These are phyloP conservation scores for Periphyllus acericola DNA, from an alignment of 2,888 invertebrate species.

Conservation along the genomic window DNA sequence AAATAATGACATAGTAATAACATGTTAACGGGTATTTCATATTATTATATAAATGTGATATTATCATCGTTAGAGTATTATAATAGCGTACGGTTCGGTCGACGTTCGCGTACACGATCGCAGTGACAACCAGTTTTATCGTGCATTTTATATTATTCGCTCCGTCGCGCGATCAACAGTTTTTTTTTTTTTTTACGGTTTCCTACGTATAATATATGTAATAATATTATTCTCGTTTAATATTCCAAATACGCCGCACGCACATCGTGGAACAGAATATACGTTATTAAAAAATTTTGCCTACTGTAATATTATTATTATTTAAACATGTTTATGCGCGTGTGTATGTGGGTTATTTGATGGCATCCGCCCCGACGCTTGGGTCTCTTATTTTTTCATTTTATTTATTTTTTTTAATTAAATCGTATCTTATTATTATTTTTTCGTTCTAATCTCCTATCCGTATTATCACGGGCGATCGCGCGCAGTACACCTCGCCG, in stretches of 20 bases:
- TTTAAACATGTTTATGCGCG: not conserved
- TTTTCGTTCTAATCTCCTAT: not conserved
- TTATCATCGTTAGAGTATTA: not conserved
- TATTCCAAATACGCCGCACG: not conserved
- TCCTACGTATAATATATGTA: not conserved
- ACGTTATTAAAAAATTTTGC: too few species aligned
- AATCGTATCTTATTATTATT: not conserved
- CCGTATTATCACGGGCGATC: not conserved
- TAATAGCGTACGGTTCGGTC: not conserved
- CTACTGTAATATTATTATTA: conserved; percentile 3
- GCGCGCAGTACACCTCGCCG: not conserved
- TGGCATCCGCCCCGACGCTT: not conserved
- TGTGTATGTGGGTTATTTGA: not conserved
- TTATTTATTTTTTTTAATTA: not conserved
- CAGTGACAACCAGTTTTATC: conserved; percentile 36
- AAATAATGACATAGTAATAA: too few species aligned
- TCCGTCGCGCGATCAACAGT: conserved; percentile 15
- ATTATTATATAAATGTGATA: not conserved
- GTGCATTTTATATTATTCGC: conserved; percentile 22
- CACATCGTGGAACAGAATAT: not conserved
- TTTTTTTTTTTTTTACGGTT: conserved; percentile 17
- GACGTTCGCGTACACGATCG: conserved; percentile 7
- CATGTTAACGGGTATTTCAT: not conserved
- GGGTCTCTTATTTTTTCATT: not conserved
- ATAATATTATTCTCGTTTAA: not conserved